Base-by-base conservation (phyloP, 2,113 vertebrate genomes). In the Gavialis gangeticus region DNA sequence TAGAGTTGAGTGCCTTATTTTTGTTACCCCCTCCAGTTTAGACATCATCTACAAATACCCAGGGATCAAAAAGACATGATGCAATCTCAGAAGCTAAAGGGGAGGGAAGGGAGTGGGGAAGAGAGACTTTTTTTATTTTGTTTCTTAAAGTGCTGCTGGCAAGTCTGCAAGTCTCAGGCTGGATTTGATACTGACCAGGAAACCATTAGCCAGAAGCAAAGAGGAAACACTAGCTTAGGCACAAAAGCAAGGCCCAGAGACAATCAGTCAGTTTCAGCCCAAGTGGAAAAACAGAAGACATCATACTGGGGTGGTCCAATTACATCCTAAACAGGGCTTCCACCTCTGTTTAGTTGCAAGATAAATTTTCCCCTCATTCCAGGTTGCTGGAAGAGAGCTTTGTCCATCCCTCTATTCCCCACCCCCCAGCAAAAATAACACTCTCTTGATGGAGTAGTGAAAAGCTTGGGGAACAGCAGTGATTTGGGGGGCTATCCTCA, bases 11-110 rank as follows among this genome's bases (percentile, higher is more conserved):
- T 64, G 12, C 25, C 8, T 15, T 66, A 66, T 66, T n/a, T 66
- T 66, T 66, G 28, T 17, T 66, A 66, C 27, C 6, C 6, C 5
- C 0, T 1, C 30, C 4, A 10, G 6, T 56, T 67, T 3, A 46
- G 1, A 2, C 46, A 1, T 3, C 16, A 12, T 1, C 56, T 1
- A 1, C 0, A 1, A 19, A n/a, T 69, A 25, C 0, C 17, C 14
- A 21, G 27, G 17, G 82, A n/a, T 8, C 22, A 60, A 27, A 69
- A 34, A 46, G n/a, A 69, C n/a, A 69, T 69, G 66, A 69, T 30
- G n/a, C n/a, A 34, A 17, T 30, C 34, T 69, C n/a, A n/a, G 17
- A 30, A 28, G 10, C 5, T 34, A 19, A 69, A 57, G 46, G 46
- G 46, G 46, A 46, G 8, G 46, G 46, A 46, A 46, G 46, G 46